Evolutionary conservation across 1,140 invertebrate genomes (phyloP), one percentile per base, ranked within the genome.

Genomic region (Leptinotarsa defecta): DNA sequence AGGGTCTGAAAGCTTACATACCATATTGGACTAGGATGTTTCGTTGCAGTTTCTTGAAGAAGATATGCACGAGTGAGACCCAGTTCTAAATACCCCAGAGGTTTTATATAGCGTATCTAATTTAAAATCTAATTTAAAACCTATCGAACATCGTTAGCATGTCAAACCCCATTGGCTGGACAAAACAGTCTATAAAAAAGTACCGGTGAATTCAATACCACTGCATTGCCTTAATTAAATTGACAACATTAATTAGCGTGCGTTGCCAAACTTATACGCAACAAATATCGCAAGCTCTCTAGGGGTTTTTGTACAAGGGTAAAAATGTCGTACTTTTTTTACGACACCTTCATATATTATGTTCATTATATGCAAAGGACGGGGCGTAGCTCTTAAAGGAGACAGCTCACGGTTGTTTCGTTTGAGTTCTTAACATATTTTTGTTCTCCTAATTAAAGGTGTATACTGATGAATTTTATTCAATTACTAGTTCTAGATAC

Each of bases 101-200:
- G 72, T 76, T 78, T 78, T 78, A 78, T 78, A 78, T 78, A 78
- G 77, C 76, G 61, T 52, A 65, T 72, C 69, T 74, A 78, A 76
- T 74, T 57, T 57, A 57, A 71, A 73, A 65, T 72, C 69, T 74
- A 78, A 76, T 74, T 57, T 57, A 57, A 71, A 73, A 70, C 69
- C 69, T 74, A 78, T 71, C 70, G 73, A 34, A 76, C 72, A 74
- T 78, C 77, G 72, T 76, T 78, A 76, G 73, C 68, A 74, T 78
- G 73, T 74, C 70, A 65, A 34, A 72, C 34, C 22, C 70, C 17
- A 78, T 71, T 48, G 74, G 68, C 49, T 67, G 72, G 72, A 76
- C 74, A 68, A 74, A 70, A 20, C 13, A 24, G 52, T 48, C 22
- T 49, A 49, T 49, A 27, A 71, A 71, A 68, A 71, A 71, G 52